Percentiles rank a stretch among this genome's conserved stretches.
Evolutionary conservation across 1,140 invertebrate species (phyloP).

Genomic region (Pseudomyrmex flavicornis): DNA sequence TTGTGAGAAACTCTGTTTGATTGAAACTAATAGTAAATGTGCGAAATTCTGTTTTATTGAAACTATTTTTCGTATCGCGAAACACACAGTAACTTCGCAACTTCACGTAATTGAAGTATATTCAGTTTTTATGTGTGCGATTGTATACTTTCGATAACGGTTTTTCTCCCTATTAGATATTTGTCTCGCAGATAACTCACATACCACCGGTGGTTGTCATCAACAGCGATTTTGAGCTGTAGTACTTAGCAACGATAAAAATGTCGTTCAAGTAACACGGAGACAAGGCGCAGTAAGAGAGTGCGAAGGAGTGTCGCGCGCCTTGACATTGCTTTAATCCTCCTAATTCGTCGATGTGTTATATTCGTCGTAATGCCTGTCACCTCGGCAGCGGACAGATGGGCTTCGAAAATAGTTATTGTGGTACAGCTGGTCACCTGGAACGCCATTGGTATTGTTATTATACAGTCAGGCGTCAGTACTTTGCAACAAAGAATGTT

Average conservation of each 20-base stretch:
- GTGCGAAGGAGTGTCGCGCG: conserved; percentile 13
- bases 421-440: conserved; percentile 75
- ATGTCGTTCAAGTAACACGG: conserved; percentile 10
- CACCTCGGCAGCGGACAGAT: conserved; percentile 73
- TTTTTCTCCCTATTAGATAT: neutral
- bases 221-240: neutral
- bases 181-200: neutral
- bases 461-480: conserved; percentile 74
- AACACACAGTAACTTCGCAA: no score
- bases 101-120: no score
- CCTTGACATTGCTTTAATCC: neutral
- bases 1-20: no score
- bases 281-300: neutral
- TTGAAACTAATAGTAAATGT: no score
- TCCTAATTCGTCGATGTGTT: neutral
- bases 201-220: neutral
- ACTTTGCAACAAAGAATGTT: conserved; percentile 63
- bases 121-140: no score
- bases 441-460: conserved; percentile 75
- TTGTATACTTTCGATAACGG: no score
- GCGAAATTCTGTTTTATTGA: no score
- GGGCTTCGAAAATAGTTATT: conserved; percentile 76
- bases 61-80: no score
- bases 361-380: conserved; percentile 67
- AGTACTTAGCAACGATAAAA: conserved; percentile 17